Evolutionary conservation across 92 coral and sea anemone species (phyloP), one percentile per base, ranked within the genome.

Genomic region (Parazoanthus darwini): DNA sequence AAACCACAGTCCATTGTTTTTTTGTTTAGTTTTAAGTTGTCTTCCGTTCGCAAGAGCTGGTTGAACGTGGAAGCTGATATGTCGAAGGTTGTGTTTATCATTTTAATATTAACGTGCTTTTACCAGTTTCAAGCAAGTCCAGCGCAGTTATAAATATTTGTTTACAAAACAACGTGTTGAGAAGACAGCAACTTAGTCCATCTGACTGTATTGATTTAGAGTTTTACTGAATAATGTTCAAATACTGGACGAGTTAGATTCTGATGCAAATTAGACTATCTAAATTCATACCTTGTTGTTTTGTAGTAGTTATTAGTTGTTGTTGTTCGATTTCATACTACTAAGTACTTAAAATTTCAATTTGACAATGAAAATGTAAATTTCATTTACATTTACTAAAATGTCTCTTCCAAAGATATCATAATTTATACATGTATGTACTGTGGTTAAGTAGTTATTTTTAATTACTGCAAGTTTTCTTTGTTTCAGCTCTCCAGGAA

Each of bases 201-300:
- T 43, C 59, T 56, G 85, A 33, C 35, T 43, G 56, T 80, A 2
- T 80, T 80, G 58, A 80, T 80, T 79, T 79, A 54, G 2, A 54
- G 33, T 54, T 54, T 54, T 2, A 54, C 59, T 54, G 3, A 54
- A 54, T 54, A 54, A 54, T 54, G 26, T 63, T 20, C 8, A 22
- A 63, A 7, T 18, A 23, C 4, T 63, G 70, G 85, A 54, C 8
- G 39, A 33, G 56, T 51, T 80, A 36, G 16, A 8, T 39, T 35
- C 5, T 39, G 81, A 4, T 22, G 50, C 33, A 80, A 58, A 80
- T 59, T 26, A 29, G 29, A 4, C 18, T 80, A 54, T 42, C 54
- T 42, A 42, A 3, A 50, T 33, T 51, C 29, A 13, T 54, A 22
- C 11, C 23, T 48, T 46, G 48, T 33, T 54, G 23, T 58, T 2